Percentiles rank a stretch among this genome's conserved stretches.
phyloP scores from a whole-genome alignment of 2,888 invertebrate genomes.

The Folsomia candida region DNA sequence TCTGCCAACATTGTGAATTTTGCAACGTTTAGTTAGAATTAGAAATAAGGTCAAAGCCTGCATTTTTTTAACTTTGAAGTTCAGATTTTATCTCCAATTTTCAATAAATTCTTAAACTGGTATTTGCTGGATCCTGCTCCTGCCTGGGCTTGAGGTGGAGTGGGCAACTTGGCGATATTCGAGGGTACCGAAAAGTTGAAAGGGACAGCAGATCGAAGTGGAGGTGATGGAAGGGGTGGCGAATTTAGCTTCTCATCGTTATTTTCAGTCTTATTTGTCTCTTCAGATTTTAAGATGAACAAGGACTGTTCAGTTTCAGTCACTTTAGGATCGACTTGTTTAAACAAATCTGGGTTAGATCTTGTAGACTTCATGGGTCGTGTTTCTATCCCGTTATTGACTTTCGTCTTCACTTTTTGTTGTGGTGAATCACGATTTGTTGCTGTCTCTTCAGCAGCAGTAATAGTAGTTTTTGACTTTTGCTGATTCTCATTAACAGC shows the following conservation, averaged over 20 bases:
- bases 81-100: conserved; percentile 7
- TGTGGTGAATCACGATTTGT: too few species aligned
- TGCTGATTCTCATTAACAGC: not conserved
- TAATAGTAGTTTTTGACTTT: not conserved
- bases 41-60: too few species aligned
- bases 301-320: not conserved
- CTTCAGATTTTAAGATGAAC: not conserved
- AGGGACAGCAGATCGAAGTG: not conserved
- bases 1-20: too few species aligned
- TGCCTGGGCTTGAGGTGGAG: not conserved
- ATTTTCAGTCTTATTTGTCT: not conserved
- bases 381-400: not conserved
- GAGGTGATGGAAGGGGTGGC: not conserved
- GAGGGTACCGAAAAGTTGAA: not conserved
- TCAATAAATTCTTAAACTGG: conserved; percentile 15
- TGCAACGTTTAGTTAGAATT: too few species aligned
- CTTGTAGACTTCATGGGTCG: not conserved
- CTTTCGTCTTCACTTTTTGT: not conserved
- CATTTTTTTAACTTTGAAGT: too few species aligned
- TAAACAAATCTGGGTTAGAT: not conserved
- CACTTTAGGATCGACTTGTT: not conserved
- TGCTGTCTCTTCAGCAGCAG: too few species aligned
- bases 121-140: not conserved
- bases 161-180: too few species aligned
- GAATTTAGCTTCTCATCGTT: not conserved